Evolutionary conservation across 2,113 vertebrate species (phyloP).

Genomic region (Pelodiscus sinensis): DNA sequence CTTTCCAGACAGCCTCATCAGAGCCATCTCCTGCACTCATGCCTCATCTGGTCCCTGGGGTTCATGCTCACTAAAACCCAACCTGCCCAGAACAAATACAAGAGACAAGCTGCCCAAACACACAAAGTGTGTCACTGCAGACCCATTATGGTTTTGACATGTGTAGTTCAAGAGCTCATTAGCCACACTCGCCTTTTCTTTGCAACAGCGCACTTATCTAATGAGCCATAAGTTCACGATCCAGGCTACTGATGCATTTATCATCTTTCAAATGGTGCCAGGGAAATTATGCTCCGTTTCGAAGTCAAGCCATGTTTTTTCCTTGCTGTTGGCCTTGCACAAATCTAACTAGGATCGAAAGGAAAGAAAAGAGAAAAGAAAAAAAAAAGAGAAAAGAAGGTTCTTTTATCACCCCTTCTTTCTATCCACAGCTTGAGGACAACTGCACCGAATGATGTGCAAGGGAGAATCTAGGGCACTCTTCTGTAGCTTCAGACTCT

Average conservation of each 20-base stretch:
- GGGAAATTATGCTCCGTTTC: rapidly evolving
- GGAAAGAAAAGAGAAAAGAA: too few species aligned
- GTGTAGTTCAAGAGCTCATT: not conserved
- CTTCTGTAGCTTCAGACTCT: not conserved
- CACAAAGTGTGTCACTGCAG: not conserved
- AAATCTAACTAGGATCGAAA: not conserved
- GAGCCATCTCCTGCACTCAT: rapidly evolving
- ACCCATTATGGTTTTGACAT: not conserved
- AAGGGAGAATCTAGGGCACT: not conserved
- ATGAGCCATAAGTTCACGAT: not conserved
- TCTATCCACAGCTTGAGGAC: not conserved
- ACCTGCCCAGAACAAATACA: not conserved
- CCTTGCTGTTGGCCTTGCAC: not conserved
- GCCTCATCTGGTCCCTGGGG: constrained; percentile 17
- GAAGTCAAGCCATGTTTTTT: not conserved
- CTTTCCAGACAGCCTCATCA: not conserved
- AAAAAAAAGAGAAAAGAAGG: not conserved
- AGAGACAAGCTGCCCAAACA: rapidly evolving
- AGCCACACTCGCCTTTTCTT: rapidly evolving
- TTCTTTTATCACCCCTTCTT: rapidly evolving
- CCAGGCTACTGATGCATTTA: not conserved
- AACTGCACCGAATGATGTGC: not conserved
- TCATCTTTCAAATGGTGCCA: not conserved
- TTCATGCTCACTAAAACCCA: not conserved
- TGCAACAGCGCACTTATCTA: not conserved